A percentile compares a stretch with the other conserved stretches of the same genome.
Conservation (phyloP, 2,888 invertebrate genomes). For the Diarsia brunnea region DNA sequence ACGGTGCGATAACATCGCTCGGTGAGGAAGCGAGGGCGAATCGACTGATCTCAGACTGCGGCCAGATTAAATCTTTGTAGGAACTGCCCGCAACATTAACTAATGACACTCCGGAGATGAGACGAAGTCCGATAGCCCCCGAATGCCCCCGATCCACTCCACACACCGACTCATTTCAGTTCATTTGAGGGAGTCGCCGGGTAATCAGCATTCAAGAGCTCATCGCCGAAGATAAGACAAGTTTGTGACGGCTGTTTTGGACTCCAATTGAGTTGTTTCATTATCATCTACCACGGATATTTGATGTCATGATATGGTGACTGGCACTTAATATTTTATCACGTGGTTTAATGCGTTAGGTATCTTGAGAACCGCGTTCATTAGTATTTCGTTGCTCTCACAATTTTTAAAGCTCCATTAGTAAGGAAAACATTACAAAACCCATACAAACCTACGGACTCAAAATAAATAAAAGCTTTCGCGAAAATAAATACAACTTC, state of each 20-base stretch:
- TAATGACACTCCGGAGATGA: slow-evolving; percentile 84
- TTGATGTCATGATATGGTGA: slow-evolving; percentile 59
- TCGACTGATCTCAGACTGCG: slow-evolving; percentile 79
- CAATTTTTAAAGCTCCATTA: slow-evolving; percentile 25
- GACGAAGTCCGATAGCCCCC: slow-evolving; percentile 75
- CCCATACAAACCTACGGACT: neutral
- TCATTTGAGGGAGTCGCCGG: slow-evolving; percentile 74
- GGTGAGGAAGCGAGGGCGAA: slow-evolving; percentile 75
- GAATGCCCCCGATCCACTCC: slow-evolving; percentile 75
- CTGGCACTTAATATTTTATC: slow-evolving; percentile 56
- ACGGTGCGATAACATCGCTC: slow-evolving; percentile 74
- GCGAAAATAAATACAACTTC: slow-evolving; percentile 63
- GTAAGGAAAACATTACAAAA: slow-evolving; percentile 38
- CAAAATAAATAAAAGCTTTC: slow-evolving; percentile 47
- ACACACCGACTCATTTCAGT: slow-evolving; percentile 75
- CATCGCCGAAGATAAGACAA: slow-evolving; percentile 69
- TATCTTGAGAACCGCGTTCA: slow-evolving; percentile 36
- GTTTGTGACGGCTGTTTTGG: slow-evolving; percentile 67
- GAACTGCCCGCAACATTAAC: slow-evolving; percentile 87
- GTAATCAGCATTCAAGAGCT: slow-evolving; percentile 76
- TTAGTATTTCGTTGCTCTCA: slow-evolving; percentile 23
- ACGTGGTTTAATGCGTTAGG: slow-evolving; percentile 5
- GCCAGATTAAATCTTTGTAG: slow-evolving; percentile 82
- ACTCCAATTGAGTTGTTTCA: slow-evolving; percentile 68
- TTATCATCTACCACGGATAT: slow-evolving; percentile 64